Evolutionary conservation across 2,888 invertebrate genomes (phyloP), one percentile per base, ranked within the genome.

Genomic region (Halictus ligatus): DNA sequence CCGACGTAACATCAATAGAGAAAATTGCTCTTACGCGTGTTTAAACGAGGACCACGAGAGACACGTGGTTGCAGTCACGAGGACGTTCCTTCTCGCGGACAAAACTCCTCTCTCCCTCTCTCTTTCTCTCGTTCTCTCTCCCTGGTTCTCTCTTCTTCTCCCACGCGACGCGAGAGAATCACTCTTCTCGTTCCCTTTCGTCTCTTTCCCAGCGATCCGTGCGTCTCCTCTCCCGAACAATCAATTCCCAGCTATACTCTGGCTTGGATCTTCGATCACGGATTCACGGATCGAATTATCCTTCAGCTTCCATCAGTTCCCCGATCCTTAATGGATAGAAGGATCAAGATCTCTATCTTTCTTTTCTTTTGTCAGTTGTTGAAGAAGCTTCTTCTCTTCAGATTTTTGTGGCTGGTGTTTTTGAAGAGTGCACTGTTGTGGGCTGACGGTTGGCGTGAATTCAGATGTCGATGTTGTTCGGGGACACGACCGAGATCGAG

Each of bases 11-110:
- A 60, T 86, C 85, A 89, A 91, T 88, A 89, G 75, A 91, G 82
- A 90, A 90, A 89, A 91, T 89, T 91, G 81, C 75, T 89, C 91
- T 91, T 91, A 91, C 91, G 88, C 90, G 86, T 89, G 80, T 90
- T 90, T 87, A 86, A 91, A 81, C 83, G 88, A 85, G 80, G 85
- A 84, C 83, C 86, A 90, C 81, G 89, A 86, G 85, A 84, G 85
- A 81, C 91, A 91, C 90, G 91, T 90, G 90, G 90, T 87, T 78
- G 86, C 84, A 87, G 80, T 78, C 81, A 86, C 90, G 90, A 84
- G 90, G 81, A 87, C 87, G 87, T 84, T 89, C 87, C 84, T 83
- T 82, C 82, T 75, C 80, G 82, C 74, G 60, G 64, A 58, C 83
- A 54, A 60, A 80, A 67, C 73, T 88, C 54, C 54, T 85, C 21